These are phyloP conservation scores for Osedax frankpressi DNA, from an alignment of 2,888 invertebrate genomes.

Conservation along the genomic window DNA sequence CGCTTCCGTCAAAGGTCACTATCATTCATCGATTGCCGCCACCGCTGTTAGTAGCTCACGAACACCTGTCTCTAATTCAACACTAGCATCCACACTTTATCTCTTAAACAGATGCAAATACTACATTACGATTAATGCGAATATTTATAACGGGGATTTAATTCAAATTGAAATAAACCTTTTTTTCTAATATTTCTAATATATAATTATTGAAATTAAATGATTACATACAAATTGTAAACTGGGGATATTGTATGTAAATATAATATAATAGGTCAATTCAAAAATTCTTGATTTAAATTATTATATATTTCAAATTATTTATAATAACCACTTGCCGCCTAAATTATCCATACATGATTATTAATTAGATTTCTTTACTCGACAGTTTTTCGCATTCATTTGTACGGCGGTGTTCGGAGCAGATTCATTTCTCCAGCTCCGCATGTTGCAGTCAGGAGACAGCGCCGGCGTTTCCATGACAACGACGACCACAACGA, in stretches of 20 bases:
- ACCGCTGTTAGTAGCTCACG: constrained; percentile 29
- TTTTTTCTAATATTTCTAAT: no score
- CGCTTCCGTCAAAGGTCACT: constrained; percentile 29
- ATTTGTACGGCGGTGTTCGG: constrained; percentile 34
- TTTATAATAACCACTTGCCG: no score
- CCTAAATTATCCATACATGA: no score
- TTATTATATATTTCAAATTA: no score
- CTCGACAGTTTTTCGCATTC: constrained; percentile 42
- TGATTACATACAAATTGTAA: neutral
- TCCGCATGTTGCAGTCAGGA: constrained; percentile 32
- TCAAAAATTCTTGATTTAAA: neutral
- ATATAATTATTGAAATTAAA: neutral
- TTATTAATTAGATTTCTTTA: no score
- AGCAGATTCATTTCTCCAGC: constrained; percentile 39
- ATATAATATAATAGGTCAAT: neutral
- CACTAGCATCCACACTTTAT: no score
- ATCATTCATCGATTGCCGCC: constrained; percentile 28
- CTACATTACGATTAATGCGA: no score
- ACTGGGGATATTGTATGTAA: neutral
- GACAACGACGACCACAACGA: constrained; percentile 32
- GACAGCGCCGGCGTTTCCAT: constrained; percentile 21
- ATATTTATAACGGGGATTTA: no score
- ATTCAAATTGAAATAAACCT: no score
- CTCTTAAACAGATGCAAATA: no score
- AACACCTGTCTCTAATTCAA: no score